These are phyloP conservation scores for Hydra vulgaris DNA, from an alignment of 30 jellyfish, hydroid and myxozoan genomes.

Conservation along the genomic window DNA sequence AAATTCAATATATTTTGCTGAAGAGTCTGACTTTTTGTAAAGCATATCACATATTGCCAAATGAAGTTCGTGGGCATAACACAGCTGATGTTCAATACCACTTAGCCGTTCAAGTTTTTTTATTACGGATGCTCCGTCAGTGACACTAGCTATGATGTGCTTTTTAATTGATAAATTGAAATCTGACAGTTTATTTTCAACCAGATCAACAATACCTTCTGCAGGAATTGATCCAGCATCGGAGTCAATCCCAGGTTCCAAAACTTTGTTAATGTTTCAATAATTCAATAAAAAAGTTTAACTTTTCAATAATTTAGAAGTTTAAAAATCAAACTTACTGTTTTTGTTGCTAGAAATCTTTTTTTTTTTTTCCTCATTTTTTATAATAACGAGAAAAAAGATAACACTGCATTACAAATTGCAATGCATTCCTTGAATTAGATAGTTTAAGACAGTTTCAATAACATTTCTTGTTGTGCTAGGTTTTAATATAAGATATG, in stretches of 20 bases:
- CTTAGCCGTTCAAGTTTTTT: background rate
- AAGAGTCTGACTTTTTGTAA: background rate
- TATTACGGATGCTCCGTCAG: background rate
- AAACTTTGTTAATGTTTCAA: background rate
- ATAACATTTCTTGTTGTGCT: too few relatives aligned
- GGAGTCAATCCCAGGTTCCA: background rate
- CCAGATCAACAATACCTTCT: background rate
- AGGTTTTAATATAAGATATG: too few relatives aligned
- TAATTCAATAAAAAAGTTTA: too few relatives aligned
- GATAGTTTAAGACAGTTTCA: too few relatives aligned
- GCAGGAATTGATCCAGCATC: background rate
- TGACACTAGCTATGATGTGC: background rate
- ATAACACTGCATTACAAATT: too few relatives aligned
- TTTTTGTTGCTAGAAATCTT: too few relatives aligned
- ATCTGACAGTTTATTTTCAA: background rate
- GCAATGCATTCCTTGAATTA: too few relatives aligned
- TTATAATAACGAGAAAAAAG: too few relatives aligned
- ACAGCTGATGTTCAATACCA: background rate
- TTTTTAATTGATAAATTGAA: background rate
- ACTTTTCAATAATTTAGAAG: too few relatives aligned
- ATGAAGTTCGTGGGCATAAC: background rate
- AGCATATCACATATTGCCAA: background rate
- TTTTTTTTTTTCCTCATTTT: too few relatives aligned
- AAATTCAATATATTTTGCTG: background rate
- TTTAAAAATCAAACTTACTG: too few relatives aligned